Evolutionary conservation across 1,140 invertebrate species (phyloP).

Genomic region (Leptinotarsa lineolata): DNA sequence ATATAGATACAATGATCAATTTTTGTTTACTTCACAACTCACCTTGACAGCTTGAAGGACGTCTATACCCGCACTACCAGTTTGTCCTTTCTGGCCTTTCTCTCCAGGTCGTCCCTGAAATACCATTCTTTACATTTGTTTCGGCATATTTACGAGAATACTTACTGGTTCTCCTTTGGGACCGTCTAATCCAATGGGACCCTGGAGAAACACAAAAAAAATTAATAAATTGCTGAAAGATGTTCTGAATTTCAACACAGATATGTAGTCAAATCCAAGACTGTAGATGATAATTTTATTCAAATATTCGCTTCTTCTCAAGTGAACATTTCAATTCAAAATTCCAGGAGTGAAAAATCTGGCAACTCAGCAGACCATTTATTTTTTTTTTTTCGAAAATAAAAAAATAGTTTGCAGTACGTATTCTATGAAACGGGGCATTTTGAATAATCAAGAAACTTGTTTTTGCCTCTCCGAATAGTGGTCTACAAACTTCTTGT

Average conservation of each 20-base stretch:
- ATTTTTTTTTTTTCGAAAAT: too few relatives aligned
- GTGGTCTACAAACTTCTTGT: too few relatives aligned
- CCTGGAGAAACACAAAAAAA: slow-evolving; percentile 61
- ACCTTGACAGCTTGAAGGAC: slow-evolving; percentile 90
- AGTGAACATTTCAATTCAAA: too few relatives aligned
- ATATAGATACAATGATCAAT: neutral
- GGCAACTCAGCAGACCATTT: too few relatives aligned
- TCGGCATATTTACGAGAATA: slow-evolving; percentile 39
- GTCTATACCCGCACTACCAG: slow-evolving; percentile 84
- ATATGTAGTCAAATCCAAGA: neutral
- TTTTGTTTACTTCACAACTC: slow-evolving; percentile 41
- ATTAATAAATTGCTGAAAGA: neutral
- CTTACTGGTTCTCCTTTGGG: slow-evolving; percentile 91
- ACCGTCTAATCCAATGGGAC: slow-evolving; percentile 90
- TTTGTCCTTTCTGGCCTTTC: slow-evolving; percentile 84
- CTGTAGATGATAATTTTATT: too few relatives aligned
- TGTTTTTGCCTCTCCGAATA: too few relatives aligned
- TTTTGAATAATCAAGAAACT: too few relatives aligned
- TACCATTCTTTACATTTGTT: slow-evolving; percentile 22
- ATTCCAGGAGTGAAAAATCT: too few relatives aligned
- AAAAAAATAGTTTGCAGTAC: too few relatives aligned
- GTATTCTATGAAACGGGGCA: too few relatives aligned
- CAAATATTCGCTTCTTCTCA: too few relatives aligned
- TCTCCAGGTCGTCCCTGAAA: slow-evolving; percentile 83
- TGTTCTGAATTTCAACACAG: neutral